Evolutionary conservation across 2,888 invertebrate genomes (phyloP).

Genomic region (Caenorhabditis sp.): DNA sequence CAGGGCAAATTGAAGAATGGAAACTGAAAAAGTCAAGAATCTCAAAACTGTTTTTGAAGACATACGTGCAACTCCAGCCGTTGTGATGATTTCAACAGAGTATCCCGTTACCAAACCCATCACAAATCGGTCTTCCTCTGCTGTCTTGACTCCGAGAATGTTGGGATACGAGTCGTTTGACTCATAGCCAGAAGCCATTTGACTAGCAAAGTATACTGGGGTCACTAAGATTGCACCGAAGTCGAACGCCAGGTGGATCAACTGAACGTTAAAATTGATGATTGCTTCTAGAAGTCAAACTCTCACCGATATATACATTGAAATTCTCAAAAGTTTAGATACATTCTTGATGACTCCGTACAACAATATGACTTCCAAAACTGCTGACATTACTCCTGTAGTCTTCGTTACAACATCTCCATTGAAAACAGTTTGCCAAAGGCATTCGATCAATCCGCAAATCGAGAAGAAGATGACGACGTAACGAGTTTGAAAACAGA

Average conservation of each 20-base stretch:
- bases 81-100: conserved; percentile 50
- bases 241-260: conserved; percentile 45
- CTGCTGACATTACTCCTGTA: conserved; percentile 28
- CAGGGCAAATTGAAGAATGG: conserved; percentile 38
- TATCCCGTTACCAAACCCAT: conserved; percentile 51
- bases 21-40: conserved; percentile 28
- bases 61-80: conserved; percentile 32
- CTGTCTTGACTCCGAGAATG: conserved; percentile 35
- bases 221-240: conserved; percentile 44
- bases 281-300: not conserved
- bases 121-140: conserved; percentile 48
- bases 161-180: conserved; percentile 53
- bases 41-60: not conserved
- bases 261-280: conserved; percentile 12
- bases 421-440: conserved; percentile 29
- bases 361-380: conserved; percentile 25
- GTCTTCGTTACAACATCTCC: conserved; percentile 33
- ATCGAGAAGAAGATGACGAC: conserved; percentile 44
- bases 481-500: conserved; percentile 34
- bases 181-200: conserved; percentile 49
- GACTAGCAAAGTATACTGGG: conserved; percentile 53
- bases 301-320: conserved; percentile 54
- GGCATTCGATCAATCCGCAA: conserved; percentile 17
- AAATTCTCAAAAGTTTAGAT: conserved; percentile 12
- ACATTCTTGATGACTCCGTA: conserved; percentile 39